These are phyloP conservation scores for Anadara kagoshimensis DNA, from an alignment of 1,140 invertebrate genomes.

Conservation along the genomic window DNA sequence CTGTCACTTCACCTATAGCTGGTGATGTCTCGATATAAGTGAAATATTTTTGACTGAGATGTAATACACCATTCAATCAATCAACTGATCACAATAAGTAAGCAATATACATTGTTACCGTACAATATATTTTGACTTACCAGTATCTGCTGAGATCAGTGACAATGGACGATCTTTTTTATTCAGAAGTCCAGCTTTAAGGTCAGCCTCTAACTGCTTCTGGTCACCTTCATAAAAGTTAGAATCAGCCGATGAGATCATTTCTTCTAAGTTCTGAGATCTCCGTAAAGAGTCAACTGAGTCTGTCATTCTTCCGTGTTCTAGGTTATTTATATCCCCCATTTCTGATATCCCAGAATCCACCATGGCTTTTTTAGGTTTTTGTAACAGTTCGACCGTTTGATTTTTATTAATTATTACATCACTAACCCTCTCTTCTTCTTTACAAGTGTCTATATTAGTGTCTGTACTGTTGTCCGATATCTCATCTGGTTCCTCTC, in stretches of 20 bases:
- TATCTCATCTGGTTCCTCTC: conserved; percentile 17
- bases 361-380: conserved; percentile 50
- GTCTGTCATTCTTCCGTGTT: conserved; percentile 54
- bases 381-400: conserved; percentile 16
- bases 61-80: too few relatives aligned
- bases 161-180: conserved; percentile 61
- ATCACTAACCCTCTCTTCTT: not conserved
- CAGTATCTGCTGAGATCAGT: conserved; percentile 65
- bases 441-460: not conserved
- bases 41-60: too few relatives aligned
- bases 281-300: conserved; percentile 55
- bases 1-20: too few relatives aligned
- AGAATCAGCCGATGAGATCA: conserved; percentile 17
- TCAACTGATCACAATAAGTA: too few relatives aligned
- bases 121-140: conserved; percentile 31
- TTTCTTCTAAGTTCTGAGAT: conserved; percentile 28
- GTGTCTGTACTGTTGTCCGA: conserved; percentile 20
- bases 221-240: conserved; percentile 11
- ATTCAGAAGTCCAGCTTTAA: conserved; percentile 42
- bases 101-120: too few relatives aligned
- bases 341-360: conserved; percentile 61
- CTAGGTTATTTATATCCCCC: conserved; percentile 13
- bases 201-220: conserved; percentile 39
- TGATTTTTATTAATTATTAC: not conserved
- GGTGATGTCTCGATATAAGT: too few relatives aligned